Evolutionary conservation across 2,888 invertebrate genomes (phyloP).

Genomic region (Shargacucullia verbasci): DNA sequence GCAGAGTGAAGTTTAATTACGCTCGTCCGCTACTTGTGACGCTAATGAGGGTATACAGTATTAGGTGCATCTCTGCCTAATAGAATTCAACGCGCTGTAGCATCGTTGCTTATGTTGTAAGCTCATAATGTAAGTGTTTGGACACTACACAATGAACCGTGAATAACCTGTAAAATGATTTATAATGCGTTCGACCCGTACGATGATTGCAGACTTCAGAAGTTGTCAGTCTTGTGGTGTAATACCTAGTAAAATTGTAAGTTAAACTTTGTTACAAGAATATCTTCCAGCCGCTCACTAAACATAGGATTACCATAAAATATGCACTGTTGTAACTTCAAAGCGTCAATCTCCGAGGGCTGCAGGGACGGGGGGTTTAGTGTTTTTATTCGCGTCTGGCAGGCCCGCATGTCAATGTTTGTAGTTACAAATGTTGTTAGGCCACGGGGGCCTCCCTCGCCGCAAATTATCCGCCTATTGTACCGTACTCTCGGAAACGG

Average conservation of each 20-base stretch:
- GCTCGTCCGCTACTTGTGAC: too few species aligned
- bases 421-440: constrained; percentile 62
- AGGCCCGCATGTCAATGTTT: constrained; percentile 76
- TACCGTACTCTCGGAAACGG: constrained; percentile 33
- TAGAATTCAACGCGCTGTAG: too few species aligned
- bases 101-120: background rate
- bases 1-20: too few species aligned
- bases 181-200: background rate
- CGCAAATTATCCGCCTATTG: constrained; percentile 55
- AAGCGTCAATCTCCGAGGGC: constrained; percentile 20
- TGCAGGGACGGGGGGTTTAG: constrained; percentile 59
- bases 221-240: too few species aligned
- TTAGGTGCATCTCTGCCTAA: too few species aligned
- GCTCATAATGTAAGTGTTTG: too few species aligned
- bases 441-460: constrained; percentile 30
- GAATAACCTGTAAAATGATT: background rate
- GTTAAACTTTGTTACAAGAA: constrained; percentile 7
- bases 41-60: too few species aligned
- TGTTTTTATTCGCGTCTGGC: constrained; percentile 61
- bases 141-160: background rate
- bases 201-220: too few species aligned
- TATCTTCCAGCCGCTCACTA: constrained; percentile 16
- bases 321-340: constrained; percentile 34
- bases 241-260: background rate
- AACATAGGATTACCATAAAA: constrained; percentile 46